Base-by-base conservation (phyloP, 1,140 invertebrate genomes). In the Ylistrum balloti region DNA sequence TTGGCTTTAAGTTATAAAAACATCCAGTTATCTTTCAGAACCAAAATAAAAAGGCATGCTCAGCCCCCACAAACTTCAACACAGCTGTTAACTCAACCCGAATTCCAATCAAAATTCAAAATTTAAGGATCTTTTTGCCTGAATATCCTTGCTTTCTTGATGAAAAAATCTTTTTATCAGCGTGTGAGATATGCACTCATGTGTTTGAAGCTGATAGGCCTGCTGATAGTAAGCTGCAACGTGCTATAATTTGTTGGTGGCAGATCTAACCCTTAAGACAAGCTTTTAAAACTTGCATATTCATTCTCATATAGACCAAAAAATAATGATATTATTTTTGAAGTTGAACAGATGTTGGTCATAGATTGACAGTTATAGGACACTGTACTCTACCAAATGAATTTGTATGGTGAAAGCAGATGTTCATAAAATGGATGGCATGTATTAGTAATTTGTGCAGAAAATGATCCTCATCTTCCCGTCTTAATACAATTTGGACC, bases 91-190 rank as follows among this genome's bases (percentile, higher is more conserved):
- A 28, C 22, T 28, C 56, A n/a, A 17, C 22, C n/a, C 5, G n/a
- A 28, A 28, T 74, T 74, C 56, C 56, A 74, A 74, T 74, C 56
- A 74, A n/a, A 74, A 74, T 74, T 74, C n/a, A 74, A 74, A 74
- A 28, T 74, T 74, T 28, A 28, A 74, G 56, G 22, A 74, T 74
- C 22, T 28, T 74, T 74, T 74, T 74, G 56, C 22, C 22, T 28
- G n/a, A 74, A 28, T 74, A 74, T 74, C 56, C 0, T 9, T 28
- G 56, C 22, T 28, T 38, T 28, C 22, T 74, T 28, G n/a, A 74
- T 28, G 22, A 74, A 74, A 74, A 74, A 74, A n/a, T 74, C 15
- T n/a, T n/a, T n/a, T 74, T 74, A 74, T 74, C 56, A 74, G 56
- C 28, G n/a, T 74, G 56, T 74, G 56, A 74, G 56, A 74, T n/a